Evolutionary conservation across 2,113 vertebrate genomes (phyloP).

Genomic region (Pelusios castaneus): DNA sequence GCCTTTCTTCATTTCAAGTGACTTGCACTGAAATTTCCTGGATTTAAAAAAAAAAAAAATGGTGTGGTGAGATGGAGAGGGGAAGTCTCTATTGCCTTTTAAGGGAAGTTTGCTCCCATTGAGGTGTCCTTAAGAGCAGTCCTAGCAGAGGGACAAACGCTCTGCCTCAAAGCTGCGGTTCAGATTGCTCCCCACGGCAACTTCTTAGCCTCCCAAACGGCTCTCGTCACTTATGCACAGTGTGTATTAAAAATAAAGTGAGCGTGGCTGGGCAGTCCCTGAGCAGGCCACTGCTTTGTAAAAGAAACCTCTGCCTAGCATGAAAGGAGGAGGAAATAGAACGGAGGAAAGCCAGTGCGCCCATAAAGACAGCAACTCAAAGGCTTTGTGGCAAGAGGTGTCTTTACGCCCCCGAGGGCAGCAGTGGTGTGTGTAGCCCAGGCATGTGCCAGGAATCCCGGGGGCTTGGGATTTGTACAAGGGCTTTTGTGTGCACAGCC

Average conservation of each 20-base stretch:
- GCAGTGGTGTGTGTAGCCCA: too few species aligned
- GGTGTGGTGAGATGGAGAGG: fast-evolving
- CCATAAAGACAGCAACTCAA: not conserved
- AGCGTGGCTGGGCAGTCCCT: too few species aligned
- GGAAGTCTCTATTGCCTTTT: fast-evolving
- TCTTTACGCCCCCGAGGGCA: not conserved
- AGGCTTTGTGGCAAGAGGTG: not conserved
- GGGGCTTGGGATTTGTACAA: not conserved
- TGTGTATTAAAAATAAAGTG: fast-evolving
- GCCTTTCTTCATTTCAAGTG: not conserved
- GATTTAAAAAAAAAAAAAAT: not conserved
- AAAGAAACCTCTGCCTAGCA: not conserved
- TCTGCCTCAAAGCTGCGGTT: too few species aligned
- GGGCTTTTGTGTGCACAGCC: not conserved
- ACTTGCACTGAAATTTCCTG: not conserved
- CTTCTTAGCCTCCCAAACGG: fast-evolving
- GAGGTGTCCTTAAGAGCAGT: fast-evolving
- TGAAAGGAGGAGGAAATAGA: too few species aligned
- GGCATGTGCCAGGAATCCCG: too few species aligned
- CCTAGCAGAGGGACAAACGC: fast-evolving
- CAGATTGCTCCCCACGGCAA: fast-evolving
- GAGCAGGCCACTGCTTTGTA: too few species aligned
- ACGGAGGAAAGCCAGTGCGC: not conserved
- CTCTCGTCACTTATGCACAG: not conserved
- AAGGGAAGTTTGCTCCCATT: fast-evolving